phyloP scores from a whole-genome alignment of 2,113 vertebrate genomes.

The Okapia johnstoni region DNA sequence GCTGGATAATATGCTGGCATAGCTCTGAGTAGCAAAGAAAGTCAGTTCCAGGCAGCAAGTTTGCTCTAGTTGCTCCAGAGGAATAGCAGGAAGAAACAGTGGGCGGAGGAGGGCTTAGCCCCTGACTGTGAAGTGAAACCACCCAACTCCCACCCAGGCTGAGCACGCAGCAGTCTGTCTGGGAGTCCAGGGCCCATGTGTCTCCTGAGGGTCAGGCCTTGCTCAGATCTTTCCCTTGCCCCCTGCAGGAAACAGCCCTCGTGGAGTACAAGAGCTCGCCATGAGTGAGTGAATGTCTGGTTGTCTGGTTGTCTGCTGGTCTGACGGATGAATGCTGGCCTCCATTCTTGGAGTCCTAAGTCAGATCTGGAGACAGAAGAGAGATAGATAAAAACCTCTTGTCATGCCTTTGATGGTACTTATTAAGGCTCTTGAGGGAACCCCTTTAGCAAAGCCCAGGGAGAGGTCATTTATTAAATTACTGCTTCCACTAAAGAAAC shows the following conservation, averaged over 20 bases:
- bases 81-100: background rate
- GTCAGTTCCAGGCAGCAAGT: constrained; percentile 5
- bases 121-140: background rate
- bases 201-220: background rate
- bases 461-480: constrained; percentile 8
- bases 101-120: background rate
- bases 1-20: constrained; percentile 46
- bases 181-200: background rate
- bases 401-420: background rate
- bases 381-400: background rate
- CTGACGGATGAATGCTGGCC: background rate
- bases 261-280: background rate
- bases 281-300: background rate
- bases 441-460: constrained; percentile 2
- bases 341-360: background rate
- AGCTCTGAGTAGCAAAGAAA: constrained; percentile 63
- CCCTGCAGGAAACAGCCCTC: background rate
- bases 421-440: background rate
- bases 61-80: background rate
- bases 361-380: background rate
- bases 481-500: constrained; percentile 24
- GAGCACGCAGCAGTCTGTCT: background rate
- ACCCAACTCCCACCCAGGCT: background rate
- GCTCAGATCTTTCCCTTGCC: background rate
- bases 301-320: background rate